Percentiles rank a stretch among this genome's conserved stretches.
Conservation (phyloP, 2,888 invertebrate species). For the Clivina fossor region DNA sequence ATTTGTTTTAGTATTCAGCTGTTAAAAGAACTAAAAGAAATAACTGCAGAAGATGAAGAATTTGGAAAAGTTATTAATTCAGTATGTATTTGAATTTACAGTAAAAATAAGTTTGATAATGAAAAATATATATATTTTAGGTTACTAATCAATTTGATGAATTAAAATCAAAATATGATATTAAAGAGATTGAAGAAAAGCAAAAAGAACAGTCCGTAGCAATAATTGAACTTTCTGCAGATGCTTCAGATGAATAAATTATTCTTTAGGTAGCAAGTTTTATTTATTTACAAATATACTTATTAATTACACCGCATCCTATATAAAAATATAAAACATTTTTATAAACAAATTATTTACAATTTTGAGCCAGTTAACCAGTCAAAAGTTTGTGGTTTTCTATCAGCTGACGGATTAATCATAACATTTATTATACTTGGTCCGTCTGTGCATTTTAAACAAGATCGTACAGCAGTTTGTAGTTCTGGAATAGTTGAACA, state of each 20-base stretch:
- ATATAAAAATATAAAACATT: not conserved
- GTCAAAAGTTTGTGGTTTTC: slow-evolving; percentile 87
- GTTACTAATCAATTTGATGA: slow-evolving; percentile 10
- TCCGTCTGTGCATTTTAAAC: slow-evolving; percentile 68
- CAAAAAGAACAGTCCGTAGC: not conserved
- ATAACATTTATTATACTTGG: slow-evolving; percentile 90
- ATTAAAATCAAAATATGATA: slow-evolving; percentile 9
- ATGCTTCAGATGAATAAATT: too few relatives aligned
- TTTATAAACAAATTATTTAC: slow-evolving; percentile 53
- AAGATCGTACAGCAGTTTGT: slow-evolving; percentile 66
- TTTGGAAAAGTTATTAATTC: not conserved
- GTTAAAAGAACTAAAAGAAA: slow-evolving; percentile 15
- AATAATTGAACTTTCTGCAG: too few relatives aligned
- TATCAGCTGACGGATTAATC: slow-evolving; percentile 83
- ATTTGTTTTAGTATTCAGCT: slow-evolving; percentile 18
- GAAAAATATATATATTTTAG: not conserved
- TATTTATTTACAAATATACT: too few relatives aligned
- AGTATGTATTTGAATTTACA: slow-evolving; percentile 11
- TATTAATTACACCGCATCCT: not conserved
- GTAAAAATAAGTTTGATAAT: not conserved
- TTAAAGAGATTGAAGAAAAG: not conserved
- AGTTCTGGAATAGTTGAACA: slow-evolving; percentile 79
- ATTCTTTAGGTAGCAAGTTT: too few relatives aligned
- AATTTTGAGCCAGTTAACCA: slow-evolving; percentile 94
- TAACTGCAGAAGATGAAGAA: not conserved